Evolutionary conservation across 2,888 invertebrate species (phyloP).

Genomic region (Alitta virens): DNA sequence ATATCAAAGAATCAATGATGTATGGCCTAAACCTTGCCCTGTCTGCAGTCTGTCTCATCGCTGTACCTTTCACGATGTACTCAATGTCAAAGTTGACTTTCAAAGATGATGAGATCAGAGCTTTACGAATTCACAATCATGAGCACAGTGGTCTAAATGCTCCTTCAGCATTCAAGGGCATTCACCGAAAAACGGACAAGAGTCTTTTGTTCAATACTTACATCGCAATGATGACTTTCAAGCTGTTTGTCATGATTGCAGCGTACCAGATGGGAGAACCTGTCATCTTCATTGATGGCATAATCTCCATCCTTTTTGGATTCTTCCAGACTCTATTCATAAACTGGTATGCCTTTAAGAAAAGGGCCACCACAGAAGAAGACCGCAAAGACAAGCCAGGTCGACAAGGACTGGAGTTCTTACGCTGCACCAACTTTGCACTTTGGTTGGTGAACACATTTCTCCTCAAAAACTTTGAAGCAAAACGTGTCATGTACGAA

Average conservation of each 20-base stretch:
- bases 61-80: slow-evolving; percentile 6
- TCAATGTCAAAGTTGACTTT: not conserved
- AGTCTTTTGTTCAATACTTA: slow-evolving; percentile 1
- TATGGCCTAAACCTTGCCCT: not conserved
- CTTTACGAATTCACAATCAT: not conserved
- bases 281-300: slow-evolving; percentile 4
- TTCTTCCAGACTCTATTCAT: slow-evolving; percentile 9
- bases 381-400: slow-evolving; percentile 4
- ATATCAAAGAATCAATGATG: not conserved
- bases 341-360: slow-evolving; percentile 10
- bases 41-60: not conserved
- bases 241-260: slow-evolving; percentile 5
- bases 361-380: slow-evolving; percentile 7
- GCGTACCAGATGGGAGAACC: not conserved
- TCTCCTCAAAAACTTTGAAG: not conserved
- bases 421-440: slow-evolving; percentile 11
- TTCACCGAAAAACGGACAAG: slow-evolving; percentile 6
- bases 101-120: slow-evolving; percentile 6
- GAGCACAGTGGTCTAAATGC: not conserved
- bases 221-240: slow-evolving; percentile 2
- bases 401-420: slow-evolving; percentile 10
- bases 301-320: not conserved
- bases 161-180: not conserved
- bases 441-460: slow-evolving; percentile 15
- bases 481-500: not conserved